Evolutionary conservation across 2,113 vertebrate genomes (phyloP).

Genomic region (Boleophthalmus pectinirostris): DNA sequence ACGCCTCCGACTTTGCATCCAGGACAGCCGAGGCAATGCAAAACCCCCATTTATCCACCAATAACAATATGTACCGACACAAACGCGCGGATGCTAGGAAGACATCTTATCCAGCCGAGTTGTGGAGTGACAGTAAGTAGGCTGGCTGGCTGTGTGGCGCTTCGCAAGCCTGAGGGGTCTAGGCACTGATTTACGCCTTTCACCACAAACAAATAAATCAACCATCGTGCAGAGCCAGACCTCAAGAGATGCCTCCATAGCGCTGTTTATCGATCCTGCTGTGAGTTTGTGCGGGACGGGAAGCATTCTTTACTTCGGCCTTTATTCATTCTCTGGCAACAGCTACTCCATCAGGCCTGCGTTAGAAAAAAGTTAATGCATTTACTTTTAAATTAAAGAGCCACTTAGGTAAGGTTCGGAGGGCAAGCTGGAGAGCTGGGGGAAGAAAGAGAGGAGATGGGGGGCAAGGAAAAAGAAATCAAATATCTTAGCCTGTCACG

Average conservation of each 20-base stretch:
- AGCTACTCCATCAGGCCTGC: constrained; percentile 65
- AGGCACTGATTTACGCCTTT: constrained; percentile 66
- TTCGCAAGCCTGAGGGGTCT: constrained; percentile 53
- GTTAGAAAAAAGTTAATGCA: constrained; percentile 69
- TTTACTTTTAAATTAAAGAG: constrained; percentile 77
- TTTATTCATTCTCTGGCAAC: constrained; percentile 69
- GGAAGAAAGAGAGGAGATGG: constrained; percentile 29
- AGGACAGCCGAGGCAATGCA: constrained; percentile 27
- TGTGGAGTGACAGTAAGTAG: constrained; percentile 57
- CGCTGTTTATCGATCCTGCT: constrained; percentile 67
- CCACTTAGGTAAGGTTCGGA: constrained; percentile 70
- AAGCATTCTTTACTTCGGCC: constrained; percentile 57
- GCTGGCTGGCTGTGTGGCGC: constrained; percentile 47
- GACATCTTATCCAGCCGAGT: constrained; percentile 32
- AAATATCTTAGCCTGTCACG: too few species aligned
- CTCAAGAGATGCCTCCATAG: constrained; percentile 75
- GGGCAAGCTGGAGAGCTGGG: constrained; percentile 49
- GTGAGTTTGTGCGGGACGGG: constrained; percentile 20
- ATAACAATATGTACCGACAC: constrained; percentile 33
- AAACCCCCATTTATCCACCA: constrained; percentile 13
- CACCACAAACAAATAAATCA: constrained; percentile 73
- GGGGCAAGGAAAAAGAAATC: too few species aligned
- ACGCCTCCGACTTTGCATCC: constrained; percentile 14
- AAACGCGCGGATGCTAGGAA: constrained; percentile 17
- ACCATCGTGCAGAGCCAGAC: constrained; percentile 69